Base-by-base conservation (phyloP, 2,797 vertebrate genomes). In the Australoheros facetus region DNA sequence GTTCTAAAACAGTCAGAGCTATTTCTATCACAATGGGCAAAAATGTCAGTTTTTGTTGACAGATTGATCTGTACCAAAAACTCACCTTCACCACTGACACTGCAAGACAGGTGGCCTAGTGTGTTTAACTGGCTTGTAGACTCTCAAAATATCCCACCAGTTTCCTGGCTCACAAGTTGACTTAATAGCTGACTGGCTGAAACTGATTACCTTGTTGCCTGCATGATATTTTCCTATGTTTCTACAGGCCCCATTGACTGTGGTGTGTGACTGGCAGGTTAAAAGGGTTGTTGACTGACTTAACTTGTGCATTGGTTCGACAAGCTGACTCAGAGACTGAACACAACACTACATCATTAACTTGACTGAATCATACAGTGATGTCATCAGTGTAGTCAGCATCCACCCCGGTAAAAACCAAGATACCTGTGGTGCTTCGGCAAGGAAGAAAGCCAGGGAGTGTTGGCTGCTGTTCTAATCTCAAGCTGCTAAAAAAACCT, bases 351-450 rank as follows among this genome's bases (percentile, higher is more conserved):
- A 53, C 85, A 87, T 88, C 85, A 87, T 91, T 86, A 89, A 73
- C 81, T 34, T 32, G 77, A 80, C 83, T 89, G 90, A 94, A 87
- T 90, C 89, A 94, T 5, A 69, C 53, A 7, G 75, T 87, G 87
- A 86, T 71, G 85, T 87, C 88, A 85, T 69, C 83, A 57, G 64
- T 64, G 64, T 51, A 73, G 77, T 60, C 77, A 81, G 71, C 82
- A 80, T 39, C 57, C 54, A 45, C 34, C 57, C 28, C 23, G 72
- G 64, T 77, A 12, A 58, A 78, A 79, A 48, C 6, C 45, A 26
- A 17, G 45, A 87, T 58, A 83, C 77, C 79, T 62, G 53, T 19
- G 7, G 56, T 53, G 73, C 48, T 21, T 78, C n/a, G 79, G 58
- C 51, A 42, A 56, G 39, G 72, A 69, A 12, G 26, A 37, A 55